Evolutionary conservation across 2,797 vertebrate genomes (phyloP), one percentile per base, ranked within the genome.

Genomic region (Menidia menidia): DNA sequence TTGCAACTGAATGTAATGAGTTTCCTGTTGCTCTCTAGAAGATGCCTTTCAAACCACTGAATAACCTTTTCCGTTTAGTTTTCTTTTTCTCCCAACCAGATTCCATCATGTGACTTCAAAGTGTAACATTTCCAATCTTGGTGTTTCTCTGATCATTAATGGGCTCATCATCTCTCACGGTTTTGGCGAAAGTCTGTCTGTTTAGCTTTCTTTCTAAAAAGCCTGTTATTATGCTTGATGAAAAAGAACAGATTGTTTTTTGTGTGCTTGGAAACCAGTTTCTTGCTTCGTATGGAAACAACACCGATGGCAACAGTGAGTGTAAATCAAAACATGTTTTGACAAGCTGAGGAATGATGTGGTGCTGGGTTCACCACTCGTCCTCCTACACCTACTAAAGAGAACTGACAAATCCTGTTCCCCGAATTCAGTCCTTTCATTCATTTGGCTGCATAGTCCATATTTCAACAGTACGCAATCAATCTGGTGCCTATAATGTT

Each of bases 401-500:
- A 14, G 14, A 45, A 43, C 14, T 4, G 7, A 50, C 35, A 18
- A 64, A 57, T 58, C 35, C 33, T 7, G 15, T 55, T 14, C 8
- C 65, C 32, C 18, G 6, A 18, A 18, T 18, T 62, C 9, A 14
- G 11, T 33, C 5, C 16, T 30, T 55, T 41, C 6, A 41, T 19
- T 33, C 54, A 39, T 11, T 1, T 16, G 42, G 30, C 5, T n/a
- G 25, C 11, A 33, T 30, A 13, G 13, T 51, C 2, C 5, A 30
- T 39, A 39, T 39, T 43, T 43, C 5, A 53, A 41, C 10, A 54
- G n/a, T 18, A 4, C n/a, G 4, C 11, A 25, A 18, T 64, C 16
- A 30, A 9, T 54, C 47, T 35, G 25, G 31, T 70, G 55, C 59
- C n/a, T n/a, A n/a, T 52, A 19, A n/a, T 64, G 16, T 70, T 72